Percentiles rank a stretch among this genome's conserved stretches.
Conservation (phyloP, 2,888 invertebrate genomes). For the Plebejus melissa region DNA sequence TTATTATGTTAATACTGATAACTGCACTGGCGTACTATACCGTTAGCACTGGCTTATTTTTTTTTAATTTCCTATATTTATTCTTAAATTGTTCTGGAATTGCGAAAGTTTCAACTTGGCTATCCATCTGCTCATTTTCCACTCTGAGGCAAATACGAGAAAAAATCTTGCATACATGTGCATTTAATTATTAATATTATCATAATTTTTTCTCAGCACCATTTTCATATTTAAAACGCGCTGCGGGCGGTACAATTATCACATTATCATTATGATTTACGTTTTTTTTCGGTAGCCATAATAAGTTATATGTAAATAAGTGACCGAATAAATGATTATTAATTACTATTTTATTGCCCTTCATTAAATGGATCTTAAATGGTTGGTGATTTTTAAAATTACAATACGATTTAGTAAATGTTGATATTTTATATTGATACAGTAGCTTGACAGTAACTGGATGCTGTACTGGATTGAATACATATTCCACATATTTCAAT, state of each 20-base stretch:
- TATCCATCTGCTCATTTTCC: neutral
- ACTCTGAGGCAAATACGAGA: neutral
- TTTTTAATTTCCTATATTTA: neutral
- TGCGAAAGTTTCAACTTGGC: neutral
- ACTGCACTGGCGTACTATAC: no score
- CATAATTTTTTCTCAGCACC: neutral
- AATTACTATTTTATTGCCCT: neutral
- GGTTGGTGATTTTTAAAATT: neutral
- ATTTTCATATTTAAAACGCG: neutral
- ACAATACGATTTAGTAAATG: neutral
- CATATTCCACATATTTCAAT: no score
- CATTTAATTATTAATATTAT: neutral
- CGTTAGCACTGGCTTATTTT: no score
- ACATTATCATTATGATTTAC: constrained; percentile 1
- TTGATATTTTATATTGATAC: no score
- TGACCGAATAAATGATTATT: neutral
- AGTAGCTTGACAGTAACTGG: no score
- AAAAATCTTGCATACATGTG: neutral
- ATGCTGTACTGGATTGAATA: no score
- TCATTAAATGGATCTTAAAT: neutral
- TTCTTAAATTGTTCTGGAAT: neutral
- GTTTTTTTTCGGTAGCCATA: neutral
- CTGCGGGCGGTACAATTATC: neutral
- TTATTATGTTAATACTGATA: no score
- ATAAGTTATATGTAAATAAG: constrained; percentile 8